phyloP scores from a whole-genome alignment of 2,888 invertebrate species.

The Autographa pulchrina region DNA sequence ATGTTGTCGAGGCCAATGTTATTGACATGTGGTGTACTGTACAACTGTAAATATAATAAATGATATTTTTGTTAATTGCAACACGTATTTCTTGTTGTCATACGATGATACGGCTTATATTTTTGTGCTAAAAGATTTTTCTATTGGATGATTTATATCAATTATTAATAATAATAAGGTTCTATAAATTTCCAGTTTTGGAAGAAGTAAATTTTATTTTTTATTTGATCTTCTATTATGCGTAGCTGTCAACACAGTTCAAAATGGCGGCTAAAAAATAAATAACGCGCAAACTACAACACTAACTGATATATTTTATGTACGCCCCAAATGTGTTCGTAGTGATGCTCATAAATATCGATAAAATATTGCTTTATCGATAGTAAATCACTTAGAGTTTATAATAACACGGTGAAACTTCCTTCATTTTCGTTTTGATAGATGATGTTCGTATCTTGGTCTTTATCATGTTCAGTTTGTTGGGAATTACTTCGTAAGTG shows the following conservation, averaged over 20 bases:
- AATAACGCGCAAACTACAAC: conserved; percentile 43
- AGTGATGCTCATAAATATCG: conserved; percentile 63
- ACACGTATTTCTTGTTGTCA: conserved; percentile 11
- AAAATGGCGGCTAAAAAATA: conserved; percentile 34
- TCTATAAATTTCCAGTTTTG: no score
- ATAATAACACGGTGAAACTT: conserved; percentile 55
- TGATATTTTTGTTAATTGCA: conserved; percentile 37
- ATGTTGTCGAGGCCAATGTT: background rate
- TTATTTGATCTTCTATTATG: conserved; percentile 15
- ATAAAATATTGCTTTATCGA: conserved; percentile 63
- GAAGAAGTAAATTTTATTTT: no score
- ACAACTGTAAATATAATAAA: conserved; percentile 19
- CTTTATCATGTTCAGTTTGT: conserved; percentile 51
- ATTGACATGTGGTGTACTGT: background rate
- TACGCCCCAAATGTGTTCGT: conserved; percentile 54
- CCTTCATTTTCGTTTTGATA: conserved; percentile 56
- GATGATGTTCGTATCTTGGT: conserved; percentile 46
- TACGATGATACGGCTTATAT: conserved; percentile 13
- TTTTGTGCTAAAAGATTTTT: no score
- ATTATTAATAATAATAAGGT: no score
- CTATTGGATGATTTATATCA: no score
- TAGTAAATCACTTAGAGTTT: conserved; percentile 61
- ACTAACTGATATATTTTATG: conserved; percentile 51
- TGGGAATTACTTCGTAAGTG: conserved; percentile 32
- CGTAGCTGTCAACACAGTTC: conserved; percentile 39